phyloP scores from a whole-genome alignment of 2,888 invertebrate species.

The Scaptomyza caliginosa region DNA sequence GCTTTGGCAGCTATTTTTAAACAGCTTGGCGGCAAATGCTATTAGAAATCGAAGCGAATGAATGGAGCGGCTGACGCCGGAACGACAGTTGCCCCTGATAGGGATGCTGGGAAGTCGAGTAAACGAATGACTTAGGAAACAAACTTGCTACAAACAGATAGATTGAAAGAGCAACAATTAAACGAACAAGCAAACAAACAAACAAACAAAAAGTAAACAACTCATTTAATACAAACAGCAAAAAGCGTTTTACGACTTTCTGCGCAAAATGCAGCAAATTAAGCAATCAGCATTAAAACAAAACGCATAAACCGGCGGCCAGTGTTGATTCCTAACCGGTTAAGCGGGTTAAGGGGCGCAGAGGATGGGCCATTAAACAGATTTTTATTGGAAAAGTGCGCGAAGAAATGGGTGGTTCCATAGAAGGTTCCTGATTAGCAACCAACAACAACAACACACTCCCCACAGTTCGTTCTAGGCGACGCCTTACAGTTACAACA shows the following conservation, averaged over 20 bases:
- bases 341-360: neutral
- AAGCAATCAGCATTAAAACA: constrained; percentile 78
- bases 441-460: constrained; percentile 10
- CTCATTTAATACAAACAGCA: constrained; percentile 62
- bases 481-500: neutral
- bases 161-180: too few species aligned
- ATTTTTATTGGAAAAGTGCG: constrained; percentile 78
- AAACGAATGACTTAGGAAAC: constrained; percentile 72
- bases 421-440: constrained; percentile 74
- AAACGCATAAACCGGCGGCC: constrained; percentile 58
- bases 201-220: constrained; percentile 48
- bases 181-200: neutral
- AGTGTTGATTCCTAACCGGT: constrained; percentile 58
- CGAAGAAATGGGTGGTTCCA: constrained; percentile 74
- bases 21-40: constrained; percentile 32
- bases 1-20: constrained; percentile 58
- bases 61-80: constrained; percentile 33
- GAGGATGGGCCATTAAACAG: constrained; percentile 53
- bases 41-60: constrained; percentile 51
- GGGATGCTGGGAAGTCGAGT: constrained; percentile 5
- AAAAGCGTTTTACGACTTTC: constrained; percentile 64
- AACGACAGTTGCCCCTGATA: constrained; percentile 7
- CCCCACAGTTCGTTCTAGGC: constrained; percentile 14
- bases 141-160: constrained; percentile 60
- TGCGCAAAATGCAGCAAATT: constrained; percentile 80